phyloP scores from a whole-genome alignment of 1,140 invertebrate species.

The Drosophila dunni region DNA sequence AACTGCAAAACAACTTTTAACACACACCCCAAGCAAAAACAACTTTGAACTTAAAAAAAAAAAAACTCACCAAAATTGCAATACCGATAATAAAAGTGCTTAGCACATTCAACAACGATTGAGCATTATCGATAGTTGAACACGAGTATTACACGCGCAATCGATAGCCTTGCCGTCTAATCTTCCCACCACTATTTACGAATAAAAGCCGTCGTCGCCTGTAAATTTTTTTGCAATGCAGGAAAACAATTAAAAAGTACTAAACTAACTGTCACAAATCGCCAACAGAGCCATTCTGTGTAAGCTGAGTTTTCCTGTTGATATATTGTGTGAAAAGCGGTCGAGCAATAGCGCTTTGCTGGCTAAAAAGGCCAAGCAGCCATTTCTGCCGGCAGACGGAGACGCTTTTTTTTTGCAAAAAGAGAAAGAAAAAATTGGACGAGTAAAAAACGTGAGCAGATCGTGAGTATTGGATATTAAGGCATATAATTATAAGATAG shows the following conservation, averaged over 20 bases:
- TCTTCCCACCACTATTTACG: constrained; percentile 24
- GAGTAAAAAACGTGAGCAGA: constrained; percentile 47
- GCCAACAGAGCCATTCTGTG: background rate
- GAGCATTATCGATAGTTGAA: too few species aligned
- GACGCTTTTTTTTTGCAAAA: constrained; percentile 62
- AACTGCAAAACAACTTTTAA: too few species aligned
- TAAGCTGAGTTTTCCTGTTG: background rate
- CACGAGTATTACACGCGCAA: too few species aligned
- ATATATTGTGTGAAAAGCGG: background rate
- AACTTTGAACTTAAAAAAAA: too few species aligned
- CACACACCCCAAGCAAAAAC: too few species aligned
- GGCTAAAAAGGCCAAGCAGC: constrained; percentile 5
- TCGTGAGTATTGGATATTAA: constrained; percentile 33
- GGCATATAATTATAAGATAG: constrained; percentile 20
- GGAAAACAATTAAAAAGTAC: constrained; percentile 33
- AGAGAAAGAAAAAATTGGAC: constrained; percentile 10
- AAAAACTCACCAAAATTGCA: too few species aligned
- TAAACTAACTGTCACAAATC: background rate
- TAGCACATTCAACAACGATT: too few species aligned
- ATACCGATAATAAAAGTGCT: too few species aligned
- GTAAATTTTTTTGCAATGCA: constrained; percentile 45
- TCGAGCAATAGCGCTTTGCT: background rate
- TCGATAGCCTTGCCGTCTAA: too few species aligned
- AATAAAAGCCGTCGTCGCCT: constrained; percentile 39
- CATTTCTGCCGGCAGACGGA: constrained; percentile 58